Percentiles rank a stretch among this genome's conserved stretches.
These are phyloP conservation scores for Myotis pilosus DNA, from an alignment of 2,797 vertebrate genomes.

Conservation along the genomic window DNA sequence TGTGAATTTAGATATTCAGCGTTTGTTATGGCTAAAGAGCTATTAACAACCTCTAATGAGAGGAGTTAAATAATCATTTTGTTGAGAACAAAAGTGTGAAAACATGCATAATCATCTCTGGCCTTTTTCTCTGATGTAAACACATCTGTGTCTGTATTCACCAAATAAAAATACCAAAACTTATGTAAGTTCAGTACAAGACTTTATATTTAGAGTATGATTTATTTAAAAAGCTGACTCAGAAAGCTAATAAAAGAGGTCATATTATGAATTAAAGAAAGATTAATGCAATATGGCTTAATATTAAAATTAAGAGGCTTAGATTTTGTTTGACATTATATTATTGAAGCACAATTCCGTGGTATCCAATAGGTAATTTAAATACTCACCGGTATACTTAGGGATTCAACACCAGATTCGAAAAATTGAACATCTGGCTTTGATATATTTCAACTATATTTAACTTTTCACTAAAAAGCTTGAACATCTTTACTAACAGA, in stretches of 20 bases:
- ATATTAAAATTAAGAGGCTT: background rate
- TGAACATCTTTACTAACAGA: background rate
- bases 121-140: background rate
- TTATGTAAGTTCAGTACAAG: background rate
- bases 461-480: background rate
- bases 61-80: background rate
- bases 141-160: background rate
- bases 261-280: background rate
- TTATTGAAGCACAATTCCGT: background rate
- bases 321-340: background rate
- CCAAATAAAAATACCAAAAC: background rate
- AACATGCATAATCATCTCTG: background rate
- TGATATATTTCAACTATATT: background rate
- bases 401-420: background rate
- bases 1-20: background rate
- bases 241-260: background rate
- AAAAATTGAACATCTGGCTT: background rate
- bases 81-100: slow-evolving; percentile 25
- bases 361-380: background rate
- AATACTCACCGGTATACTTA: background rate
- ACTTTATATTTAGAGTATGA: background rate
- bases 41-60: background rate
- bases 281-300: background rate
- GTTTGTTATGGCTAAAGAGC: background rate
- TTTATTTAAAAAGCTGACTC: background rate